Evolutionary conservation across 2,113 vertebrate species (phyloP), one percentile per base, ranked within the genome.

Genomic region (Nycticorax nycticorax): DNA sequence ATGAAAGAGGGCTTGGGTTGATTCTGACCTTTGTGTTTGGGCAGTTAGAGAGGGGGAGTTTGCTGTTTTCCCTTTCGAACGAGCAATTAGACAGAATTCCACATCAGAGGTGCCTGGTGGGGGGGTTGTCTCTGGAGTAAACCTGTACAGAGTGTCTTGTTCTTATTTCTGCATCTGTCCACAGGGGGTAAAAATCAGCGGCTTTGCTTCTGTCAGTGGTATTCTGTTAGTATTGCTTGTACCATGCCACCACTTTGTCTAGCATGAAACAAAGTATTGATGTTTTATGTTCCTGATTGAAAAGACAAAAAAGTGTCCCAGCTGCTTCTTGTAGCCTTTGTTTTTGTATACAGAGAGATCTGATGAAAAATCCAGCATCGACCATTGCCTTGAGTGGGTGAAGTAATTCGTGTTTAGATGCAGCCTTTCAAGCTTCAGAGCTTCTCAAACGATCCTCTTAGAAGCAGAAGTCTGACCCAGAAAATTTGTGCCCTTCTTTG

Each of bases 381-480:
- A 52, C 32, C 2, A 12, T 92, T 72, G 74, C 79, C 59, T 88
- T 35, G 52, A 68, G 86, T 12, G 33, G 33, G n/a, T 30, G 56
- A 75, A 85, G 53, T 68, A 85, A 91, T 93, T 81, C 1, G 8
- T 64, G 45, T 82, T 94, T 64, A 60, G 74, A 41, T 75, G 72
- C 41, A 33, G 73, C 86, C 33, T 74, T 89, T 88, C 63, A 89
- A 84, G 84, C 77, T 85, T 94, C 89, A 91, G 66, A 85, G 78
- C 48, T 87, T 68, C 43, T 88, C 53, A 82, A 53, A 64, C 74
- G 6, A 5, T 27, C 55, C 14, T 76, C 76, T 93, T 41, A 35
- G 83, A 77, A 93, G 56, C 64, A 63, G 60, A 87, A 89, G 48
- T 37, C 66, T 89, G 86, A 89, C 64, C 76, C 73, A 68, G 84